These are phyloP conservation scores for Sphaerophoria taeniata DNA, from an alignment of 2,888 invertebrate genomes.

Conservation along the genomic window DNA sequence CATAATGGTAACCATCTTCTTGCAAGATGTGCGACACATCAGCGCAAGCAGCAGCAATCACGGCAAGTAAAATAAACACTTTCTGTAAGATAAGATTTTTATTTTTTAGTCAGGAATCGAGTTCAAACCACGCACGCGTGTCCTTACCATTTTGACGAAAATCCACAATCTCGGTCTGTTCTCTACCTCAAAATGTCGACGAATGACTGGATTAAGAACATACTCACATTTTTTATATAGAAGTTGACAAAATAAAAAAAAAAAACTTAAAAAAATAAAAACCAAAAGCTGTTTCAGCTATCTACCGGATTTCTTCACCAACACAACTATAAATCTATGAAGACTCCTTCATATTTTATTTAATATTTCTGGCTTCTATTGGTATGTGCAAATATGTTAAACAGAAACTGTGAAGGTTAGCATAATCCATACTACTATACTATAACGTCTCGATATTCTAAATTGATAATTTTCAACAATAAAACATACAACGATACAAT, in stretches of 20 bases:
- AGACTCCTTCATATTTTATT: constrained; percentile 47
- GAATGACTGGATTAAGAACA: constrained; percentile 48
- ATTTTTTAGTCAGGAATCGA: not conserved
- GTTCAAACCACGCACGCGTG: not conserved
- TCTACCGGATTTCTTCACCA: constrained; percentile 51
- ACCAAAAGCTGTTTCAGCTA: constrained; percentile 13
- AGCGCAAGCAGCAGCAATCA: constrained; percentile 25
- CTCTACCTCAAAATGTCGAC: constrained; percentile 41
- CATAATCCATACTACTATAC: constrained; percentile 27
- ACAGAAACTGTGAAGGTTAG: constrained; percentile 39
- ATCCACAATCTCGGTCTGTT: constrained; percentile 23
- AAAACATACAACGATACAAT: constrained; percentile 1
- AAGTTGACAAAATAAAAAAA: constrained; percentile 46
- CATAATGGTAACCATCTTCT: constrained; percentile 61
- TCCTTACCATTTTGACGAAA: constrained; percentile 46
- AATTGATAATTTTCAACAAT: constrained; percentile 27
- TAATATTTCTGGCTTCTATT: constrained; percentile 30
- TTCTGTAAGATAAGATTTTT: constrained; percentile 39
- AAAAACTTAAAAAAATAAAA: not conserved
- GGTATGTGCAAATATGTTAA: constrained; percentile 48
- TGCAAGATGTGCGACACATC: constrained; percentile 63
- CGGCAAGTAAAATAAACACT: constrained; percentile 35
- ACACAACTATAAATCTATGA: constrained; percentile 25
- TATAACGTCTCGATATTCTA: constrained; percentile 30
- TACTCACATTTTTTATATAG: constrained; percentile 57